phyloP scores from a whole-genome alignment of 2,888 invertebrate genomes.

The Eurytoma californica region DNA sequence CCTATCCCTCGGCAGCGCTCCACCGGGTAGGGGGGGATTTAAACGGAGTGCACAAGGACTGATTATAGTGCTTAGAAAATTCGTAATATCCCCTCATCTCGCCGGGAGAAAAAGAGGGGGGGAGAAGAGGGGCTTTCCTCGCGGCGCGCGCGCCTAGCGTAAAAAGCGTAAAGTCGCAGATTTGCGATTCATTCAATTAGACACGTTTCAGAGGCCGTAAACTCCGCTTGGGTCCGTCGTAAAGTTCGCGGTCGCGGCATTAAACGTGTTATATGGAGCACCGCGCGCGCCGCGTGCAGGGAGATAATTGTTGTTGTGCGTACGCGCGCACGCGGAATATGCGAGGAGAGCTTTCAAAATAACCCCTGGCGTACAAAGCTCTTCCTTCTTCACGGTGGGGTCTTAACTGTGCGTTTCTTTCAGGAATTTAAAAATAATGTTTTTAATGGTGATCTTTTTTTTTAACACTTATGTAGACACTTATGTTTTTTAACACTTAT shows the following conservation, averaged over 20 bases:
- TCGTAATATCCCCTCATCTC: not conserved
- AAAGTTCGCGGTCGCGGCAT: conserved; percentile 10
- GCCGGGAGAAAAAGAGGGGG: not conserved
- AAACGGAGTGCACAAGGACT: not conserved
- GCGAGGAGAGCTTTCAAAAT: not conserved
- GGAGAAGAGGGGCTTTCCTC: not conserved
- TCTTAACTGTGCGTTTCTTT: too few species aligned
- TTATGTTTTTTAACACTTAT: too few species aligned
- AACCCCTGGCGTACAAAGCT: not conserved
- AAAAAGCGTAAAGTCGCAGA: conserved; percentile 48
- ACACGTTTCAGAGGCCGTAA: conserved; percentile 48
- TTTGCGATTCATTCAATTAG: conserved; percentile 58
- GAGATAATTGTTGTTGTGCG: not conserved
- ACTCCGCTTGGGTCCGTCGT: conserved; percentile 25
- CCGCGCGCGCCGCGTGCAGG: not conserved
- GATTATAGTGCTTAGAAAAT: conserved; percentile 8
- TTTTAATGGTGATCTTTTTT: too few species aligned
- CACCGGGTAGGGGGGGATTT: not conserved
- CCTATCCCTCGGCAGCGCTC: not conserved
- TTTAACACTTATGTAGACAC: too few species aligned
- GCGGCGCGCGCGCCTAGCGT: conserved; percentile 3
- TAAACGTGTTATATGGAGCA: conserved; percentile 25
- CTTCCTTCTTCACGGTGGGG: not conserved
- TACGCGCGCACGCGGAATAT: not conserved
- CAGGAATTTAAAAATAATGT: too few species aligned